Evolutionary conservation across 1,140 invertebrate species (phyloP), one percentile per base, ranked within the genome.

Genomic region (Drosophila simulans): DNA sequence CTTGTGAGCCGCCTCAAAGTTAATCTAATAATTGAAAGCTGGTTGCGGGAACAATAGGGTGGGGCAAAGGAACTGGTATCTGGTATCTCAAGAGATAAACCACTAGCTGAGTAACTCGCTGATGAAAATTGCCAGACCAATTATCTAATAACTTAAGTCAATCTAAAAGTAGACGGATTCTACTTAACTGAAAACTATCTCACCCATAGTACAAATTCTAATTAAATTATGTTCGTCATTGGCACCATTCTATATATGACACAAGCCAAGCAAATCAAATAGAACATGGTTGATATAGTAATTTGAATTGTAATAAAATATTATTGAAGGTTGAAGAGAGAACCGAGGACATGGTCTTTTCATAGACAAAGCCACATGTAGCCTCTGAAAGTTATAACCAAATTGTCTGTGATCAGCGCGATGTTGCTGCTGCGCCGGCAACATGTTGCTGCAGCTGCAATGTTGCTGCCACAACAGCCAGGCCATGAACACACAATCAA

Each of bases 401-500:
- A 52, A 52, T 25, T 42, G 5, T 17, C 8, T 25, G 34, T n/a
- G 39, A 63, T 17, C 13, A 49, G 34, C 43, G 15, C 25, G 20
- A 63, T 75, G 80, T 55, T 71, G 63, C 58, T 35, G 37, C 11
- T 68, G 55, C 40, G 8, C 5, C 15, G 57, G 53, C 63, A 60
- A 62, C 70, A 60, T 39, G 37, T 39, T 39, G 37, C 37, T 13
- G 48, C 57, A 42, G 54, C 58, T 54, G 52, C 69, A 72, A 71
- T 37, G 45, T 52, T 69, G 71, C 46, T 27, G 49, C 54, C 62
- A 52, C 76, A 63, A 59, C 60, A 80, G 52, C 63, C 13, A 39
- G 11, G 40, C 65, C 43, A 74, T 51, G 71, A 71, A 63, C 58
- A 71, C 74, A 89, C 90, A 91, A 91, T 91, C 89, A 91, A 91